A percentile compares a stretch with the other conserved stretches of the same genome.
Conservation (phyloP, 2,888 invertebrate genomes). For the Chromoteleia sp. region DNA sequence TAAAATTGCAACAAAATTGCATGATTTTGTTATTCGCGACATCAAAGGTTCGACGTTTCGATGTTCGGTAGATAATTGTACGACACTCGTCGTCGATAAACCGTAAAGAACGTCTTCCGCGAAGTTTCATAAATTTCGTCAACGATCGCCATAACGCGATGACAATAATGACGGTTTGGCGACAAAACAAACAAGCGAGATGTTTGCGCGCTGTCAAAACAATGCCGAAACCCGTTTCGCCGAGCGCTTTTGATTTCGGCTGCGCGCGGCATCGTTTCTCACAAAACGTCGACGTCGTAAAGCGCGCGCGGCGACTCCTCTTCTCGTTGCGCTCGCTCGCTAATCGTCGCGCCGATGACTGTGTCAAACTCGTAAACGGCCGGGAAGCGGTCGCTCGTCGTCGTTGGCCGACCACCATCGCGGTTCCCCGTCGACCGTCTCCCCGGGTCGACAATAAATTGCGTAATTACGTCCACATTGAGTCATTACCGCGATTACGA, state of each 20-base stretch:
- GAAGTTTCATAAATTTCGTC: constrained; percentile 31
- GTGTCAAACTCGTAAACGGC: constrained; percentile 61
- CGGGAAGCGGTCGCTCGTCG: constrained; percentile 35
- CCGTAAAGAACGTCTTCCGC: constrained; percentile 14
- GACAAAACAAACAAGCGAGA: constrained; percentile 40
- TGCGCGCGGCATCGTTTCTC: constrained; percentile 50
- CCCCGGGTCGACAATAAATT: constrained; percentile 48
- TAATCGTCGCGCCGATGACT: constrained; percentile 54
- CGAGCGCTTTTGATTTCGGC: constrained; percentile 43
- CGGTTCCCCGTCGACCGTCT: constrained; percentile 11
- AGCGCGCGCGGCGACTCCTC: constrained; percentile 43
- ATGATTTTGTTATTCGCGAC: too few species aligned
- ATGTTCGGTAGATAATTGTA: background rate
- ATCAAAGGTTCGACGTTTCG: too few species aligned
- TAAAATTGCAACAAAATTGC: too few species aligned
- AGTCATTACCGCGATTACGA: constrained; percentile 41
- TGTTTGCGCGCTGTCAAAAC: constrained; percentile 51
- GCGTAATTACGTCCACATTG: constrained; percentile 51
- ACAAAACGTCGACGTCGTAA: constrained; percentile 51
- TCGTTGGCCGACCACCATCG: constrained; percentile 49
- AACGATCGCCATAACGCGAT: constrained; percentile 12
- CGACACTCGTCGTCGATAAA: background rate
- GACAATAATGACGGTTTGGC: constrained; percentile 27
- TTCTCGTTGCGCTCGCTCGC: constrained; percentile 38
- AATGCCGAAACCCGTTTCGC: constrained; percentile 45